Conservation (phyloP, 2,888 invertebrate genomes). For the Busseola fusca region DNA sequence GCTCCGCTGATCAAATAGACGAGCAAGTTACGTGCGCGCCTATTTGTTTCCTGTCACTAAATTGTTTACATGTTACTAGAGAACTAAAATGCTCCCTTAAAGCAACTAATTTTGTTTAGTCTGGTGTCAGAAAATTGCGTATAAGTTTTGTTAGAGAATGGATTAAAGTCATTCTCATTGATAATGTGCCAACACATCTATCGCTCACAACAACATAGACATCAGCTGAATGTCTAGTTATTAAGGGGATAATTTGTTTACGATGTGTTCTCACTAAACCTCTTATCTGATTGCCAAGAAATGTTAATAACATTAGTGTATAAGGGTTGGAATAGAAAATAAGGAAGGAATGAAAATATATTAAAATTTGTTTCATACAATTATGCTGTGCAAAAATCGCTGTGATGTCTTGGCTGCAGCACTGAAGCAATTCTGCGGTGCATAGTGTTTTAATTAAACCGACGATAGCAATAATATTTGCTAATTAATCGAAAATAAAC, state of each 20-base stretch:
- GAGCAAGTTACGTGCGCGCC: slow-evolving; percentile 57
- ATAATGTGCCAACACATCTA: slow-evolving; percentile 53
- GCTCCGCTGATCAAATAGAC: slow-evolving; percentile 66
- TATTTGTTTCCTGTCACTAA: slow-evolving; percentile 69
- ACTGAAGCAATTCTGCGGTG: slow-evolving; percentile 39
- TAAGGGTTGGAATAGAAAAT: slow-evolving; percentile 16
- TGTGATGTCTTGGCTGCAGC: slow-evolving; percentile 39
- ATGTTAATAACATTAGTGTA: slow-evolving; percentile 38
- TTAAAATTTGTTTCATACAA: slow-evolving; percentile 42
- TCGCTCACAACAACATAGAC: slow-evolving; percentile 24
- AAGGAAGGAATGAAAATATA: slow-evolving; percentile 43
- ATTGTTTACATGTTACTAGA: slow-evolving; percentile 65
- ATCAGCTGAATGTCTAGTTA: slow-evolving; percentile 19
- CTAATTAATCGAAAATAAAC: slow-evolving; percentile 54
- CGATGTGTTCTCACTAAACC: slow-evolving; percentile 36
- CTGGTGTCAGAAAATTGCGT: slow-evolving; percentile 45
- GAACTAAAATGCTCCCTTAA: slow-evolving; percentile 59
- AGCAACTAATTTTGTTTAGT: slow-evolving; percentile 56
- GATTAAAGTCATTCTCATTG: slow-evolving; percentile 47
- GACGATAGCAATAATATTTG: slow-evolving; percentile 46
- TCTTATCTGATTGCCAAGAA: slow-evolving; percentile 43
- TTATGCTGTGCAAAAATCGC: slow-evolving; percentile 30
- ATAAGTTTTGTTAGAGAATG: slow-evolving; percentile 43
- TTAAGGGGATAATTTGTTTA: slow-evolving; percentile 28
- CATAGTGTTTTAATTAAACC: slow-evolving; percentile 52